phyloP scores from a whole-genome alignment of 2,113 vertebrate genomes.

The Balaenoptera acutorostrata region DNA sequence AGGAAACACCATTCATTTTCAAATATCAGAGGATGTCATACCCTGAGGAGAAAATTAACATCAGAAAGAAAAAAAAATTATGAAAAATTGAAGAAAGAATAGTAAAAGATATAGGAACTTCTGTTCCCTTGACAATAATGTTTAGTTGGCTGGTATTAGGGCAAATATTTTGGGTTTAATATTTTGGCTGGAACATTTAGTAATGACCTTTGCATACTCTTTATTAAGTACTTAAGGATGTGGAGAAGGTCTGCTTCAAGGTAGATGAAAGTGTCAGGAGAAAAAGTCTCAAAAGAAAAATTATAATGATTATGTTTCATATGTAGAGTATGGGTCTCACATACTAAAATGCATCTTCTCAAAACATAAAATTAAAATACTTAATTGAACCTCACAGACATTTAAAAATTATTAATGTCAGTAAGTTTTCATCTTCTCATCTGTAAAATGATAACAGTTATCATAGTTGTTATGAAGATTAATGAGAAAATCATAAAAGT shows the following conservation, averaged over 20 bases:
- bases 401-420: not conserved
- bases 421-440: not conserved
- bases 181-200: not conserved
- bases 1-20: conserved; percentile 62
- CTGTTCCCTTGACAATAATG: not conserved
- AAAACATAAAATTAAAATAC: not conserved
- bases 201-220: not conserved
- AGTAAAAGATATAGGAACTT: not conserved
- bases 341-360: not conserved
- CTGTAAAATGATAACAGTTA: not conserved
- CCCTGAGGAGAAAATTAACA: conserved; percentile 59
- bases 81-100: not conserved
- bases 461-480: not conserved
- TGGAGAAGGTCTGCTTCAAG: not conserved
- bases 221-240: not conserved
- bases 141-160: not conserved
- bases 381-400: not conserved
- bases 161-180: not conserved
- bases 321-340: not conserved
- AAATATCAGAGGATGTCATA: conserved; percentile 58
- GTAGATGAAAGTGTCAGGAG: not conserved
- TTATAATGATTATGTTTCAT: not conserved
- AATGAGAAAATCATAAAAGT: not conserved
- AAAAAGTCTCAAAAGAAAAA: not conserved
- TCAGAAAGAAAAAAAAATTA: conserved; percentile 18